These are phyloP conservation scores for Micronycteris hirsuta DNA, from an alignment of 2,113 vertebrate species.

Conservation along the genomic window DNA sequence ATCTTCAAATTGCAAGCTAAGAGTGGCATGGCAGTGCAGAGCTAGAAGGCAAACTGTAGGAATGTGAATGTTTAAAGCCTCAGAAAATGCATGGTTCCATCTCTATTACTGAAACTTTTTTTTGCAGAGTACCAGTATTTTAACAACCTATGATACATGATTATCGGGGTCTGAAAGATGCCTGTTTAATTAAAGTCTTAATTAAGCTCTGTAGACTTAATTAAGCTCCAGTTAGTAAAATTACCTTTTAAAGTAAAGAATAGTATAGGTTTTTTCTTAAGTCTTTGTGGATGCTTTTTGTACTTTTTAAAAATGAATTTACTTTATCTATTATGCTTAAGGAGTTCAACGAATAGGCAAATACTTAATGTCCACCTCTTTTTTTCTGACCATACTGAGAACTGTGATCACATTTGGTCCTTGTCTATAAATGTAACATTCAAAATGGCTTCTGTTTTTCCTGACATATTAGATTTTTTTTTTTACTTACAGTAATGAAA, in stretches of 20 bases:
- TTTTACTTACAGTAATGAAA: not conserved
- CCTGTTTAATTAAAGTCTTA: not conserved
- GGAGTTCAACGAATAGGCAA: not conserved
- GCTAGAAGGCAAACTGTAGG: not conserved
- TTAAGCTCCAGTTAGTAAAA: not conserved
- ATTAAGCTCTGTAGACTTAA: not conserved
- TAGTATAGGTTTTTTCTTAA: not conserved
- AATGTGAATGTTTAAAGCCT: not conserved
- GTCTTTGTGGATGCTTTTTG: not conserved
- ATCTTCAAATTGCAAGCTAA: not conserved
- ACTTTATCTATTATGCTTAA: not conserved
- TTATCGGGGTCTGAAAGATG: not conserved
- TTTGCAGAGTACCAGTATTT: not conserved
- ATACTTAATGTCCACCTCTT: not conserved
- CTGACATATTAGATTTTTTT: not conserved
- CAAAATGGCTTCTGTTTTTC: not conserved
- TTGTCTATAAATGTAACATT: not conserved
- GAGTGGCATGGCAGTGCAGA: rapidly evolving
- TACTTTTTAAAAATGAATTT: not conserved
- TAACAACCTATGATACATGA: not conserved
- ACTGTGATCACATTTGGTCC: not conserved
- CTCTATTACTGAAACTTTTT: not conserved
- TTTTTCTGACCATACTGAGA: not conserved
- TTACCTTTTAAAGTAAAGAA: not conserved
- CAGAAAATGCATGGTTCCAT: not conserved